Base-by-base conservation (phyloP, 2,797 vertebrate species). In the Adelosebastes latens region DNA sequence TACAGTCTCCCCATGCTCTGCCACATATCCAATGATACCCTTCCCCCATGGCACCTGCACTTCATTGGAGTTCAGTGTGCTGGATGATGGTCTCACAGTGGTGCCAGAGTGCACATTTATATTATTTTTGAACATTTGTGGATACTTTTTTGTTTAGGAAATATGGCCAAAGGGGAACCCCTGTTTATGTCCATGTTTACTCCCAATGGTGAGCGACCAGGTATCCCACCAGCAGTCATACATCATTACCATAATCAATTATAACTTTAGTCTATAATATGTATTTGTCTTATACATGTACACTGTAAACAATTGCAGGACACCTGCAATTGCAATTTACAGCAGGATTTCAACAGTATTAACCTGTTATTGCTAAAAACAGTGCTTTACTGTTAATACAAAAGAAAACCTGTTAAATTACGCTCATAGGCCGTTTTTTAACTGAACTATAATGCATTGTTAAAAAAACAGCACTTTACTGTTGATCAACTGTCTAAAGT, bases 31-130 rank as follows among this genome's bases (percentile, higher is more conserved):
- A 29, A 97, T 95, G 52, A 96, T 96, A 3, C 96, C 96, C 79
- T 96, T 97, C 8, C 96, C 96, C 96, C 95, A 97, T 1, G 95
- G 94, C 71, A 97, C 96, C 87, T 96, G 96, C 83, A 96, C 96
- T 52, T 97, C 96, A 64, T 89, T 95, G 34, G 95, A 95, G 89
- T 94, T 90, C 6, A 95, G 32, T 12, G 93, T 93, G 79, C 92
- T 95, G 63, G 94, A 94, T 5, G 93, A 96, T 1, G 96, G 95
- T 76, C 95, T 93, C 71, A 96, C 94, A 2, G 94, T 95, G 78
- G 96, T 96, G 13, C 96, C 95, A 2, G 94, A 95, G 80, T 96
- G 96, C 32, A 96, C 96, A 14, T 96, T 65, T 2, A 61, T 6
- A 52, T 46, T 5, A 3, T 53, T 53, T 32, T 29, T 20, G 27